phyloP scores from a whole-genome alignment of 2,888 invertebrate genomes.

The Seira sanloemensis region DNA sequence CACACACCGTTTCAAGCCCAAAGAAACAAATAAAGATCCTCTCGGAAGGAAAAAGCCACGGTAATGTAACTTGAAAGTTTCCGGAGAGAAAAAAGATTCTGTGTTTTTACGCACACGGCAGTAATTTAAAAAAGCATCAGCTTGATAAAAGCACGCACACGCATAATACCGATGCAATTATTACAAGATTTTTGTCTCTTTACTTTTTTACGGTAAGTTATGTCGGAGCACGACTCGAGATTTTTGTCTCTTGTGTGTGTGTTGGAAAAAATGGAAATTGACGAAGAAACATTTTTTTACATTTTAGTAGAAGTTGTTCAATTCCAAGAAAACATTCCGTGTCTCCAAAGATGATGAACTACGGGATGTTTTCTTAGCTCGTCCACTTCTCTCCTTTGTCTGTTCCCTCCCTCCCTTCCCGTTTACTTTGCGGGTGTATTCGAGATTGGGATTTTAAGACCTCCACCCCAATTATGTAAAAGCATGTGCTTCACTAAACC shows the following conservation, averaged over 20 bases:
- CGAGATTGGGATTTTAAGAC: neutral
- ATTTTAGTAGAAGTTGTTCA: neutral
- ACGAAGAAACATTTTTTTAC: neutral
- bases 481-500: slow-evolving; percentile 1
- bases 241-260: slow-evolving; percentile 7
- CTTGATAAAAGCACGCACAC: neutral
- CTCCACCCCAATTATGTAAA: slow-evolving; percentile 36
- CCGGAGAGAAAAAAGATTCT: neutral
- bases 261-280: neutral
- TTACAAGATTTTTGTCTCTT: slow-evolving; percentile 2
- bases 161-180: neutral
- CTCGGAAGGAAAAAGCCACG: neutral
- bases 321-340: neutral
- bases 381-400: neutral
- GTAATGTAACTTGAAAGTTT: too few relatives aligned
- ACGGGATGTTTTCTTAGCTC: neutral
- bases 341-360: neutral
- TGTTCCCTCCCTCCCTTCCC: neutral
- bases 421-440: slow-evolving; percentile 12
- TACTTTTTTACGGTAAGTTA: slow-evolving; percentile 40
- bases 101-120: neutral
- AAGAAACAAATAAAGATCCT: slow-evolving; percentile 26
- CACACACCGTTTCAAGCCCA: neutral
- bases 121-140: neutral
- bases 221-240: slow-evolving; percentile 48